A percentile compares a stretch with the other conserved stretches of the same genome.
These are phyloP conservation scores for Celastrina argiolus DNA, from an alignment of 2,888 invertebrate genomes.

Conservation along the genomic window DNA sequence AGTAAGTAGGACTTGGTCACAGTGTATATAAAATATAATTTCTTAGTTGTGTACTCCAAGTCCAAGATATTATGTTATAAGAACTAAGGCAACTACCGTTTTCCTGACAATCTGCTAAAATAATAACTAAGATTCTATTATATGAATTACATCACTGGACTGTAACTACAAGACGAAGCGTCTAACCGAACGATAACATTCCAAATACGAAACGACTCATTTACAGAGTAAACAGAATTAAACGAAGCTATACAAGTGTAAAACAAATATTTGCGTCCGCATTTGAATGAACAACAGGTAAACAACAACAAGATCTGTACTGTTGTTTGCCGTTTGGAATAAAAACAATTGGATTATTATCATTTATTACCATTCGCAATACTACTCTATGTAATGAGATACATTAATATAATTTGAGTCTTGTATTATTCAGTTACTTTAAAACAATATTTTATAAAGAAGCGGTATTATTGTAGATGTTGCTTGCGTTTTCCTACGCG, in stretches of 20 bases:
- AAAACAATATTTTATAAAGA: too few species aligned
- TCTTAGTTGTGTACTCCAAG: too few species aligned
- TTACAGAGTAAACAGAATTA: background rate
- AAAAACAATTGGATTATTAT: background rate
- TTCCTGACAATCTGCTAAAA: too few species aligned
- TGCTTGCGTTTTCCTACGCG: too few species aligned
- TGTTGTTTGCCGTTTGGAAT: background rate
- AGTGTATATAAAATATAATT: too few species aligned
- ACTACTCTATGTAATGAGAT: background rate
- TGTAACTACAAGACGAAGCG: background rate
- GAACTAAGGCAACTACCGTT: too few species aligned
- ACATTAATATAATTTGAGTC: background rate
- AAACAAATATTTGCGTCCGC: conserved; percentile 12
- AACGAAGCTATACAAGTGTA: conserved; percentile 16
- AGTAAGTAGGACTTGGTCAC: too few species aligned
- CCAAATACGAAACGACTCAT: background rate
- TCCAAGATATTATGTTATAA: too few species aligned
- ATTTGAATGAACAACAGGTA: conserved; percentile 19
- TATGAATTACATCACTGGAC: too few species aligned
- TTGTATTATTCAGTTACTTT: too few species aligned
- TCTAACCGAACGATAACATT: background rate
- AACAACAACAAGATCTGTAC: background rate
- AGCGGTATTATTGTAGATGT: too few species aligned
- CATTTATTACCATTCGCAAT: background rate
- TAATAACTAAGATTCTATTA: too few species aligned